Percentiles rank a stretch among this genome's conserved stretches.
phyloP scores from a whole-genome alignment of 1,140 invertebrate species.

The Matsumurasca onukii region DNA sequence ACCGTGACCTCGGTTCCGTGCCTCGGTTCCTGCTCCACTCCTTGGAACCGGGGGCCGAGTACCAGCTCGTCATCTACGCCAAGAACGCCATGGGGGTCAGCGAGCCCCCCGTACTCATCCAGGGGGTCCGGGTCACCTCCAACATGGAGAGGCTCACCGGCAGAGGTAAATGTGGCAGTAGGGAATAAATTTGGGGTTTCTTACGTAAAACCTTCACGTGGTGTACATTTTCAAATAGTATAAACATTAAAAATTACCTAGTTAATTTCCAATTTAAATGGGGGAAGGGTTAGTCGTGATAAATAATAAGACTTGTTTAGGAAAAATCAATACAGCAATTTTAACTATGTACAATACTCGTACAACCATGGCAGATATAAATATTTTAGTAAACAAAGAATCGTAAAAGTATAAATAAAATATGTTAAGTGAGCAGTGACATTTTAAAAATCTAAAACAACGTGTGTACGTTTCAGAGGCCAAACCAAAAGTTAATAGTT shows the following conservation, averaged over 20 bases:
- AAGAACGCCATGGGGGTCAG: conserved; percentile 69
- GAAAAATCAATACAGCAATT: not conserved
- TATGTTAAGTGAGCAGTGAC: no score
- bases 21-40: conserved; percentile 65
- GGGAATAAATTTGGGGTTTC: not conserved
- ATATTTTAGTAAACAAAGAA: no score
- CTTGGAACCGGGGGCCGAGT: conserved; percentile 64
- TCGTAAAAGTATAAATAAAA: no score
- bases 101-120: conserved; percentile 59
- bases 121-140: conserved; percentile 56
- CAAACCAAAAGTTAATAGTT: no score
- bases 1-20: conserved; percentile 57
- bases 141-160: conserved; percentile 47
- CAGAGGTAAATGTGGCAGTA: conserved; percentile 25
- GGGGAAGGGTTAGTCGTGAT: not conserved
- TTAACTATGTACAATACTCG: no score
- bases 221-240: not conserved
- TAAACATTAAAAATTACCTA: not conserved
- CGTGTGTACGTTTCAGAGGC: no score
- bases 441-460: no score
- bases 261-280: not conserved
- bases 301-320: not conserved
- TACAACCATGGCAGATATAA: no score
- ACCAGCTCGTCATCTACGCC: conserved; percentile 66
- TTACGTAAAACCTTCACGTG: no score